These are phyloP conservation scores for Sisyra terminalis DNA, from an alignment of 2,888 invertebrate species.

Conservation along the genomic window DNA sequence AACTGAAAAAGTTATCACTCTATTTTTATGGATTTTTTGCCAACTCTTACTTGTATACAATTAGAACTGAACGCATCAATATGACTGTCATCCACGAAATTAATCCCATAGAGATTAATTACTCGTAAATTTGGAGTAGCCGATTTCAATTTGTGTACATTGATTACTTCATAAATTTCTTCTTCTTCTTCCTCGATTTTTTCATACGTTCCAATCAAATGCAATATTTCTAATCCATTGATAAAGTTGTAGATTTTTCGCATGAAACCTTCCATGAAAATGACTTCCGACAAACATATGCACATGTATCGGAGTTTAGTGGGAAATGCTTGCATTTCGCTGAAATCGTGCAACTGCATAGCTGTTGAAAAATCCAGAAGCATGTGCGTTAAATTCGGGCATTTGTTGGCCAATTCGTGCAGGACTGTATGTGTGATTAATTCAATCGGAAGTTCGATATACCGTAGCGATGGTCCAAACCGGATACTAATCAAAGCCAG, in stretches of 20 bases:
- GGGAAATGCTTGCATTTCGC: constrained; percentile 96
- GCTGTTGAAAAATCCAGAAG: constrained; percentile 96
- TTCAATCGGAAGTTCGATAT: constrained; percentile 90
- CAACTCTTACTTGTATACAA: constrained; percentile 57
- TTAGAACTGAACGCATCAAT: constrained; percentile 96
- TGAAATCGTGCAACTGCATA: constrained; percentile 98
- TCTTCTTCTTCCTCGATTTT: constrained; percentile 98
- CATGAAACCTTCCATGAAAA: constrained; percentile 99
- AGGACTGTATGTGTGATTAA: constrained; percentile 91
- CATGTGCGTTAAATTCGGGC: constrained; percentile 91
- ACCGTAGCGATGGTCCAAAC: constrained; percentile 73
- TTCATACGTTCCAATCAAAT: constrained; percentile 94
- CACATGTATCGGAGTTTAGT: constrained; percentile 90
- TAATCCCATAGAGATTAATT: constrained; percentile 96
- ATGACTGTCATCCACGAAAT: constrained; percentile 96
- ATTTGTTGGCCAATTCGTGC: constrained; percentile 91
- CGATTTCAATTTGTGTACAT: constrained; percentile 95
- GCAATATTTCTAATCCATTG: constrained; percentile 91
- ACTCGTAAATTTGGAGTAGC: constrained; percentile 95
- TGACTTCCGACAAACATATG: constrained; percentile 96
- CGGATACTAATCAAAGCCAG: constrained; percentile 74
- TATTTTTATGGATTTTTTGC: neutral
- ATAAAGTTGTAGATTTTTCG: constrained; percentile 99
- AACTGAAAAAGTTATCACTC: constrained; percentile 17
- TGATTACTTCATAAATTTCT: constrained; percentile 97